These are phyloP conservation scores for Orestias chungarensis DNA, from an alignment of 2,797 vertebrate species.

Conservation along the genomic window DNA sequence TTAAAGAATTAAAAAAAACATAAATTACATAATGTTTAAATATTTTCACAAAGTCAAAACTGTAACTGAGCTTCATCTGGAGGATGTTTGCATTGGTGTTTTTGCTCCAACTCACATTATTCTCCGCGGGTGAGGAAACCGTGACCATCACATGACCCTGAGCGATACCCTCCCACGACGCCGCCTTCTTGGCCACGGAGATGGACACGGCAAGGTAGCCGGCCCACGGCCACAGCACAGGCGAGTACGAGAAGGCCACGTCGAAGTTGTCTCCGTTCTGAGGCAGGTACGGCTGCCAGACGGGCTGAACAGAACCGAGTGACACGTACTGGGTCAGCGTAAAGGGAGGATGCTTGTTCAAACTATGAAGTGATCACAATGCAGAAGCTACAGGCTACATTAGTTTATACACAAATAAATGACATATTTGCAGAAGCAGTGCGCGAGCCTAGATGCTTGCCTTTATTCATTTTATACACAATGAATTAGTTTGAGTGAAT, in stretches of 20 bases:
- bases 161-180: conserved; percentile 95
- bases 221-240: conserved; percentile 96
- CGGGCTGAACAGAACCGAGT: conserved; percentile 81
- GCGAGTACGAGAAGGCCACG: conserved; percentile 93
- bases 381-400: neutral
- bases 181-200: conserved; percentile 96
- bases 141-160: conserved; percentile 98
- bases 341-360: neutral
- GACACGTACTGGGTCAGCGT: neutral
- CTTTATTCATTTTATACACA: neutral
- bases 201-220: conserved; percentile 97
- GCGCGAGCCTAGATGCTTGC: too few relatives aligned
- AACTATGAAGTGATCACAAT: neutral
- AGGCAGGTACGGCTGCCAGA: conserved; percentile 98
- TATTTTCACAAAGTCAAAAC: neutral
- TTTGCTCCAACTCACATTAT: conserved; percentile 80
- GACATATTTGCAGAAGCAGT: neutral
- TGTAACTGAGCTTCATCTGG: neutral
- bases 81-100: neutral
- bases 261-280: conserved; percentile 97
- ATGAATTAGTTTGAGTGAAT: neutral
- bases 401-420: neutral
- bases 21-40: neutral
- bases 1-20: neutral
- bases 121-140: conserved; percentile 91